Percentiles rank a stretch among this genome's conserved stretches.
Evolutionary conservation across 2,888 invertebrate species (phyloP).

Genomic region (Parnassius mnemosyne): DNA sequence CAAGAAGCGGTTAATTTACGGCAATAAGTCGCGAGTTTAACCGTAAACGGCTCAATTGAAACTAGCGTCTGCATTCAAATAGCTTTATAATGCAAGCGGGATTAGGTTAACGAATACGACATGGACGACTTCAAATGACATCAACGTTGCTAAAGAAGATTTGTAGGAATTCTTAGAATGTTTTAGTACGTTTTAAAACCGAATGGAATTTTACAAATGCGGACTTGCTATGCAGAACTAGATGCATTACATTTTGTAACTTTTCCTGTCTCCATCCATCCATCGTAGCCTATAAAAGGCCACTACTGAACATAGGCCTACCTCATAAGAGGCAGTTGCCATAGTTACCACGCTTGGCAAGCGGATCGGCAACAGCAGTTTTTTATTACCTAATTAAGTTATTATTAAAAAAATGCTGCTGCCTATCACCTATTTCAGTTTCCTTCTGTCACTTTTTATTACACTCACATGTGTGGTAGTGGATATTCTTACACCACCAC

Average conservation of each 20-base stretch:
- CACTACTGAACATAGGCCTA: too few species aligned
- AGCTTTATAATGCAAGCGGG: constrained; percentile 10
- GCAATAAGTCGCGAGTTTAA: constrained; percentile 38
- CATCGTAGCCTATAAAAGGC: too few species aligned
- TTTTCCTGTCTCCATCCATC: too few species aligned
- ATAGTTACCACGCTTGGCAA: too few species aligned
- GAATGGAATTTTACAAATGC: constrained; percentile 27
- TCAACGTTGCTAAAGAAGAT: constrained; percentile 23
- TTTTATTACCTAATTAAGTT: too few species aligned
- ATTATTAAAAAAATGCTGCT: too few species aligned
- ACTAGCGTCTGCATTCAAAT: constrained; percentile 39
- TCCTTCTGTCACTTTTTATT: too few species aligned
- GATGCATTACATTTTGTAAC: background rate
- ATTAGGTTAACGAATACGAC: constrained; percentile 24
- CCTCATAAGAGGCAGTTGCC: too few species aligned
- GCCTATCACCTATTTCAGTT: too few species aligned
- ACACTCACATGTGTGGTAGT: too few species aligned
- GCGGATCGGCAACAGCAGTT: too few species aligned
- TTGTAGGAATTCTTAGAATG: constrained; percentile 20
- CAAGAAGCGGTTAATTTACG: constrained; percentile 43
- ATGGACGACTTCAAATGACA: constrained; percentile 1
- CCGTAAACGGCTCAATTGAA: constrained; percentile 48
- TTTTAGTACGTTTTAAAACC: constrained; percentile 19
- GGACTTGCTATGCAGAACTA: constrained; percentile 13
- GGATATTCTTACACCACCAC: too few species aligned